These are phyloP conservation scores for Pipra filicauda DNA, from an alignment of 2,113 vertebrate genomes.

Conservation along the genomic window DNA sequence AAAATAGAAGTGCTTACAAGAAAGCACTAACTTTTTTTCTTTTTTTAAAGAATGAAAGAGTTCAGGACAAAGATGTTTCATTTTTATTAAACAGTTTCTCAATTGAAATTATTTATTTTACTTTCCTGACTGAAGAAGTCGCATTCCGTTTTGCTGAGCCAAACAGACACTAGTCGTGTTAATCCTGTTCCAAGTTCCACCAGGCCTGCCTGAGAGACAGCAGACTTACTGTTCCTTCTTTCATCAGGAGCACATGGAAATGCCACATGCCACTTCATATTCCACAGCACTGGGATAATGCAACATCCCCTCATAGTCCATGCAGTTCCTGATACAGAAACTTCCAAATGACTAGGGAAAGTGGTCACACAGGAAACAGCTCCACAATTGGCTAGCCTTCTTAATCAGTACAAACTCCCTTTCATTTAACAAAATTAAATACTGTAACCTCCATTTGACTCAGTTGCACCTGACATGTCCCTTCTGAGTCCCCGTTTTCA, in stretches of 20 bases:
- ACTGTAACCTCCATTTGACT: background rate
- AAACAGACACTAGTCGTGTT: background rate
- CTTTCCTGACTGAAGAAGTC: background rate
- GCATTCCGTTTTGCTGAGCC: background rate
- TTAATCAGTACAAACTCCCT: background rate
- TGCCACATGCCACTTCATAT: background rate
- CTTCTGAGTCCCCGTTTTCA: background rate
- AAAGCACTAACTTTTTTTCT: background rate
- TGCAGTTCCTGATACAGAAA: background rate
- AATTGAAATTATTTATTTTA: background rate
- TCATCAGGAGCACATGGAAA: background rate
- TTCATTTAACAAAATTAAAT: background rate
- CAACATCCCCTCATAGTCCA: background rate
- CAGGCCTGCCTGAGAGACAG: background rate
- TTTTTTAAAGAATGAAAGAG: background rate
- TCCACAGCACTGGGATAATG: background rate
- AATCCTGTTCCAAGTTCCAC: background rate
- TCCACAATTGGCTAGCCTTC: background rate
- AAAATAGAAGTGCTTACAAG: slow-evolving; percentile 34
- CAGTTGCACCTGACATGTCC: background rate
- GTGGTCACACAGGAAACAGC: background rate
- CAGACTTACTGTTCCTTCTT: background rate
- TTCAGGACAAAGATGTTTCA: background rate
- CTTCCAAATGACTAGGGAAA: background rate
- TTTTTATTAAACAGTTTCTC: slow-evolving; percentile 34